phyloP scores from a whole-genome alignment of 2,797 vertebrate genomes.

The Gymnocypris eckloni region DNA sequence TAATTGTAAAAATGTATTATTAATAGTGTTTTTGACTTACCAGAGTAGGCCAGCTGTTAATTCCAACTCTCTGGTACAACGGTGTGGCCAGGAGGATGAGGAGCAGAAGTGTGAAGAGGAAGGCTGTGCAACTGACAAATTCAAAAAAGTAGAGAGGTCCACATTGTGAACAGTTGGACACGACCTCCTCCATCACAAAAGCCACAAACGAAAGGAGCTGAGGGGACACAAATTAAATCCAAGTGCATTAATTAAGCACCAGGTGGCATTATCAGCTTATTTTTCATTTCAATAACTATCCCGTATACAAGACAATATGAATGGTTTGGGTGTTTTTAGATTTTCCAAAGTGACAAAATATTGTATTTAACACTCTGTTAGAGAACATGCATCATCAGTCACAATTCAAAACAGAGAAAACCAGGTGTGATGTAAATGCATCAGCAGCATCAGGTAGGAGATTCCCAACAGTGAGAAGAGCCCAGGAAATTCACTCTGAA shows the following conservation, averaged over 20 bases:
- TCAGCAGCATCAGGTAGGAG: not conserved
- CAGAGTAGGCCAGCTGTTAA: conserved; percentile 70
- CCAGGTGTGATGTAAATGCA: not conserved
- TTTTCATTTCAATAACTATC: not conserved
- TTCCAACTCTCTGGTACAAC: conserved; percentile 69
- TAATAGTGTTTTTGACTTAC: conserved; percentile 71
- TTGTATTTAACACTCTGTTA: not conserved
- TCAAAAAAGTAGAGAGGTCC: conserved; percentile 89
- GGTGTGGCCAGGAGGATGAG: conserved; percentile 79
- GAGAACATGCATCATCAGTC: too few species aligned
- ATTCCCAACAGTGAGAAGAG: not conserved
- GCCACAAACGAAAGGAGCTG: conserved; percentile 87
- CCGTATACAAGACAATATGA: not conserved
- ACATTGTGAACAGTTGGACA: conserved; percentile 78
- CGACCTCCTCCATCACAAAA: conserved; percentile 88
- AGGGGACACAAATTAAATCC: conserved; percentile 14
- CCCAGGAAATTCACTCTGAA: not conserved
- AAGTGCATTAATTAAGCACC: not conserved
- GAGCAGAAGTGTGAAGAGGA: conserved; percentile 85
- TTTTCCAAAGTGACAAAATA: not conserved
- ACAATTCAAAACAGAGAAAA: not conserved
- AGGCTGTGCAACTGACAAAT: conserved; percentile 88
- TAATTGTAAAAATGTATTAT: not conserved
- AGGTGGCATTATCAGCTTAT: not conserved
- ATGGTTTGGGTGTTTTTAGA: not conserved